Evolutionary conservation across 2,888 invertebrate species (phyloP).

Genomic region (Limnephilus marmoratus): DNA sequence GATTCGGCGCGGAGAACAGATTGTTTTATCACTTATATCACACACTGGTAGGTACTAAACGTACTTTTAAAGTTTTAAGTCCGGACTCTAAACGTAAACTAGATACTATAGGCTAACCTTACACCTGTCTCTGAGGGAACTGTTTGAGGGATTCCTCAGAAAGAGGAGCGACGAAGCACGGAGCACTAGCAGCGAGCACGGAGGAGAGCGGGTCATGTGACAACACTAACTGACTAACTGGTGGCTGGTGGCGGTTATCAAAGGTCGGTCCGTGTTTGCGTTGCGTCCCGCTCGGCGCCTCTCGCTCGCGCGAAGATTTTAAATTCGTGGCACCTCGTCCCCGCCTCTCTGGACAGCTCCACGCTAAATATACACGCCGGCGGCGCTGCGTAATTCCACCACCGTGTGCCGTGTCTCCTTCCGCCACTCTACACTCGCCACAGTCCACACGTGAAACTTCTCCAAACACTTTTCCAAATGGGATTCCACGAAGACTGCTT

Average conservation of each 20-base stretch:
- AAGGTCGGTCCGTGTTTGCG: slow-evolving; percentile 58
- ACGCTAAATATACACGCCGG: slow-evolving; percentile 74
- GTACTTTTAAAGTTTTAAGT: not conserved
- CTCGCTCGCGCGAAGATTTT: slow-evolving; percentile 60
- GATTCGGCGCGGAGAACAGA: slow-evolving; percentile 2
- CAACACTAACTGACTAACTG: slow-evolving; percentile 40
- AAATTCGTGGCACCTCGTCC: slow-evolving; percentile 60
- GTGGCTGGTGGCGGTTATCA: slow-evolving; percentile 50
- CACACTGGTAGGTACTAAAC: not conserved
- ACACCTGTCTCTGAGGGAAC: not conserved
- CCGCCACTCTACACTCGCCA: not conserved
- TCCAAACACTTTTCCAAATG: slow-evolving; percentile 52
- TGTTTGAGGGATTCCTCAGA: not conserved
- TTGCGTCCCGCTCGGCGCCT: slow-evolving; percentile 58
- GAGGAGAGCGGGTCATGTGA: slow-evolving; percentile 41
- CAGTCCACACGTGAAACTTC: slow-evolving; percentile 71
- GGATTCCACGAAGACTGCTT: slow-evolving; percentile 70
- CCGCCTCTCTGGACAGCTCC: slow-evolving; percentile 35
- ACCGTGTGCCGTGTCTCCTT: slow-evolving; percentile 67
- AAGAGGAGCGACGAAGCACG: slow-evolving; percentile 11
- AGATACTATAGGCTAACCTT: not conserved
- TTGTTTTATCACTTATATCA: not conserved
- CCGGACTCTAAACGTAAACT: not conserved
- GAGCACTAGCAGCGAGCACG: not conserved
- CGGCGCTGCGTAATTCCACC: slow-evolving; percentile 74